Evolutionary conservation across 2,888 invertebrate genomes (phyloP).

Genomic region (Synergus itoensis): DNA sequence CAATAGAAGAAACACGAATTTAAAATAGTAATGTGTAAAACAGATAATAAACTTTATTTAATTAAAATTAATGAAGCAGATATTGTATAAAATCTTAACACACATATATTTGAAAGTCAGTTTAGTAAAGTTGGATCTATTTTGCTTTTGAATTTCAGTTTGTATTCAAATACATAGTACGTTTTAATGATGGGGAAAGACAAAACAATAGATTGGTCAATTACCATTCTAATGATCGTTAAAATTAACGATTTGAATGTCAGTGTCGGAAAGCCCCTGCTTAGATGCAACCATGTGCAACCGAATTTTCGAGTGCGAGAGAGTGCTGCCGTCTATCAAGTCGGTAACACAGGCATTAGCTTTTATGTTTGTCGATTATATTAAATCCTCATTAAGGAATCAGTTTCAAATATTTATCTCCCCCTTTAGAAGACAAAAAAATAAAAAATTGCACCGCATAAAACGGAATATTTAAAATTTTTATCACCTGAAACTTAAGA

Average conservation of each 20-base stretch:
- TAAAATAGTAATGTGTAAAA: too few species aligned
- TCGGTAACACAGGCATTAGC: conserved; percentile 26
- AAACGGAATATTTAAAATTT: too few species aligned
- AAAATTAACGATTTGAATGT: conserved; percentile 25
- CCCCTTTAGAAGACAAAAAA: too few species aligned
- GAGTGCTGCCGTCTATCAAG: conserved; percentile 53
- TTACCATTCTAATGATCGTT: conserved; percentile 26
- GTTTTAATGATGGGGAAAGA: conserved; percentile 25
- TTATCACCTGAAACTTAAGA: too few species aligned
- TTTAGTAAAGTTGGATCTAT: neutral
- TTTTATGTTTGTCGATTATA: conserved; percentile 29
- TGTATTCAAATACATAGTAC: conserved; percentile 2
- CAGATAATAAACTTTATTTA: too few species aligned
- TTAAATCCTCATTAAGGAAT: neutral
- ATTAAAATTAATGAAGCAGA: too few species aligned
- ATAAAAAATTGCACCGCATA: too few species aligned
- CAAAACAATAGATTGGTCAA: conserved; percentile 33
- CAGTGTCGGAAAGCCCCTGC: conserved; percentile 17
- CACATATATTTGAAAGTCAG: neutral
- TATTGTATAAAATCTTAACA: too few species aligned
- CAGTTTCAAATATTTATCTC: too few species aligned
- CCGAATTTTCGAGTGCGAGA: conserved; percentile 37
- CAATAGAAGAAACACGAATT: neutral
- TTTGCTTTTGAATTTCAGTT: neutral
- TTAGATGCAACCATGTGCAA: conserved; percentile 19